Evolutionary conservation across 1,140 invertebrate species (phyloP), one percentile per base, ranked within the genome.

Genomic region (Schlechtendalia chinensis): DNA sequence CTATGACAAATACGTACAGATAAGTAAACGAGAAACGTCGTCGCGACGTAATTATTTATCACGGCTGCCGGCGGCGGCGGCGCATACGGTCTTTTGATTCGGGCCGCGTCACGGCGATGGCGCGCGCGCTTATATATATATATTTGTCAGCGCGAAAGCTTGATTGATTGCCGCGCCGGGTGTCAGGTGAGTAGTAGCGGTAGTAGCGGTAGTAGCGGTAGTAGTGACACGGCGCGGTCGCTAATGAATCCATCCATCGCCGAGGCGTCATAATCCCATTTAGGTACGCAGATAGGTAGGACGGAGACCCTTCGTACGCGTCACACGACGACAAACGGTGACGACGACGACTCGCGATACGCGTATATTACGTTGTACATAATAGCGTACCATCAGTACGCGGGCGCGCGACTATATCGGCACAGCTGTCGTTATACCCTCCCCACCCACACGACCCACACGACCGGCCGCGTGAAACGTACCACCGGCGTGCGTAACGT

Each of bases 231-330:
- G 32, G 12, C 45, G 74, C 56, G 54, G 74, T 75, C 74, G 74
- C 74, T 77, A 77, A 77, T 77, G 74, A 77, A 77, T 77, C 74
- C 58, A 77, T 77, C 74, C 74, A 61, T 77, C 58, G 74, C 74
- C 29, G 45, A 59, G 56, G 56, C 74, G 74, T 77, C 54, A 47
- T 77, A 77, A 77, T 77, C 74, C 74, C 74, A 61, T 77, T 58
- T 61, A 47, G 39, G 56, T 4, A 12, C 53, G 72, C 59, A 8
- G 3, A 8, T 39, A 8, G 32, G 8, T 39, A 39, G n/a, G n/a
- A n/a, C n/a, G n/a, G n/a, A n/a, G n/a, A n/a, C n/a, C n/a, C n/a
- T n/a, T n/a, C n/a, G n/a, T 50, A 12, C 12, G 12, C 47, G 14
- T 50, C 10, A 50, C 47, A 50, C 47, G 47, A 50, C 47, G 14